Base-by-base conservation (phyloP, 1,140 invertebrate species). In the Tetragonula clypearis region DNA sequence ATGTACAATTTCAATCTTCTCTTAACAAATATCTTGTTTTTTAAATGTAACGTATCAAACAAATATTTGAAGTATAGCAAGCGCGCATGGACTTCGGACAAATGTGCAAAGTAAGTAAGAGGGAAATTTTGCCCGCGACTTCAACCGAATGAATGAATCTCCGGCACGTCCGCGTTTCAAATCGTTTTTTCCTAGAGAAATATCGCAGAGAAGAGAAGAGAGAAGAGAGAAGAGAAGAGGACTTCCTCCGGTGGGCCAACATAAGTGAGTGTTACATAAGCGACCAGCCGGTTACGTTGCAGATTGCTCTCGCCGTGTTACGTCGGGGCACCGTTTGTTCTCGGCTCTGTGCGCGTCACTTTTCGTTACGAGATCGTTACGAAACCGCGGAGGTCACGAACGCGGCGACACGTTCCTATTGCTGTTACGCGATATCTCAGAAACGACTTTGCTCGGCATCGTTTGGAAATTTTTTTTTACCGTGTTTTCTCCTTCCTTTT, bases 291-390 rank as follows among this genome's bases (percentile, higher is more conserved):
- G 55, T 78, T 78, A 84, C 55, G 82, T 60, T 30, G 55, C 49
- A n/a, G 81, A 68, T 77, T 12, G 81, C 26, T 62, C 68, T 69
- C 15, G 55, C 15, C 35, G 30, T 49, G 72, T 82, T 82, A 76
- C 81, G 49, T 41, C 53, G 19, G 23, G 26, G 5, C 82, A 23
- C 55, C 35, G 55, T 65, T 82, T 73, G 79, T 82, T 65, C 79
- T 58, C 58, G 65, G 35, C 19, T 49, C 73, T 55, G 65, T 68
- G 26, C 19, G n/a, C 81, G 73, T 76, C 62, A 58, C 35, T 66
- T 76, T 69, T 76, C 73, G 73, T 76, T 83, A 76, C 81, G 81
- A 55, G 73, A 68, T 76, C 81, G 62, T 83, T 83, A 77, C 62
- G 73, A 83, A 83, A 83, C 30, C 62, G 60, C 21, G 73, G 73